phyloP scores from a whole-genome alignment of 2,797 vertebrate species.

The Lemur catta region DNA sequence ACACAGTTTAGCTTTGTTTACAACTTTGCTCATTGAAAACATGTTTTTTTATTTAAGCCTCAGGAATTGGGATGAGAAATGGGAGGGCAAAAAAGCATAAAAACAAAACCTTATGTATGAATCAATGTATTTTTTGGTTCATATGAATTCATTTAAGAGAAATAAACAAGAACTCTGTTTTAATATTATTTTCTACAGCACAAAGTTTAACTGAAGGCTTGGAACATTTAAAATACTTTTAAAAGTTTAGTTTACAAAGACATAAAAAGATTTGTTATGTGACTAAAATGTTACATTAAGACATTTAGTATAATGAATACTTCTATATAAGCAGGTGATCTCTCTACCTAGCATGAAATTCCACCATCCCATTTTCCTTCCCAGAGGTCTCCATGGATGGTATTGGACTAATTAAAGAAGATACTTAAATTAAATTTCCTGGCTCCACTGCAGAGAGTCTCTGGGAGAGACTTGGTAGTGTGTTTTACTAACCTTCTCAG shows the following conservation, averaged over 20 bases:
- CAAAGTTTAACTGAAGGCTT: neutral
- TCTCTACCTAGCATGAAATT: neutral
- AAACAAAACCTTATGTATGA: constrained; percentile 32
- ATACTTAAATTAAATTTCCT: neutral
- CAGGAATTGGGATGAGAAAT: neutral
- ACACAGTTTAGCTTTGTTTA: constrained; percentile 66
- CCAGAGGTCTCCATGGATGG: neutral
- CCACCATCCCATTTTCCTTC: neutral
- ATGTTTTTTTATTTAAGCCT: constrained; percentile 15
- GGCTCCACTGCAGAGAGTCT: neutral
- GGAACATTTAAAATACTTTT: neutral
- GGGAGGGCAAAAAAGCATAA: neutral
- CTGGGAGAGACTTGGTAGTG: neutral
- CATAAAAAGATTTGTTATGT: neutral
- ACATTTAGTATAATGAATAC: neutral
- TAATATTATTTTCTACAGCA: constrained; percentile 2
- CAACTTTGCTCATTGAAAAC: constrained; percentile 6
- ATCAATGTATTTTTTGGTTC: neutral
- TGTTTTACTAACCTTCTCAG: neutral
- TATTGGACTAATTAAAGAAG: neutral
- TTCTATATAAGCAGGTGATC: neutral
- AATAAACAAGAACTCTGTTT: neutral
- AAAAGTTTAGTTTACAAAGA: neutral
- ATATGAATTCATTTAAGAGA: constrained; percentile 2
- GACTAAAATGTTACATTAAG: neutral